These are phyloP conservation scores for Ginglymostoma cirratum DNA, from an alignment of 2,113 vertebrate genomes.

Conservation along the genomic window DNA sequence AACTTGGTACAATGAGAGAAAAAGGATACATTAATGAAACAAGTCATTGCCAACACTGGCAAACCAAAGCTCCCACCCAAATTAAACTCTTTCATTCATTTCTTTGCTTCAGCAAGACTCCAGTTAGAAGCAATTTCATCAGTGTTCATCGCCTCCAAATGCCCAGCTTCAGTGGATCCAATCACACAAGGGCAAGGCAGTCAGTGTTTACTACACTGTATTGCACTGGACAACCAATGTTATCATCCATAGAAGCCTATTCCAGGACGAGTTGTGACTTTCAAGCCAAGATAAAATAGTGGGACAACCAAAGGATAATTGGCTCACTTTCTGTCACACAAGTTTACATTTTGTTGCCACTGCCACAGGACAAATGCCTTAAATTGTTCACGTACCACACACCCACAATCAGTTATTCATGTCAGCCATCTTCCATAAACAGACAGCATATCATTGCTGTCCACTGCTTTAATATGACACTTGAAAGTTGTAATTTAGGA, in stretches of 20 bases:
- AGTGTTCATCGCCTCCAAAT: neutral
- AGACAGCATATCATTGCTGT: neutral
- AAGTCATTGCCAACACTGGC: neutral
- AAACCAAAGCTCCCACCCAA: neutral
- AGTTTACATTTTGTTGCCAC: neutral
- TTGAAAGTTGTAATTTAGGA: neutral
- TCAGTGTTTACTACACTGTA: neutral
- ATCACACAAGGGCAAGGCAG: neutral
- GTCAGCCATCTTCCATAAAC: neutral
- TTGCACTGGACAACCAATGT: neutral
- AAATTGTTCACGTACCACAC: neutral
- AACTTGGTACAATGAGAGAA: neutral
- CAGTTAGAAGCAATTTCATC: neutral
- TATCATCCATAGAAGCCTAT: neutral
- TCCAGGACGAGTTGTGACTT: neutral
- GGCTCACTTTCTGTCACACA: neutral
- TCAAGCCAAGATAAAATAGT: neutral
- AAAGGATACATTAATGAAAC: neutral
- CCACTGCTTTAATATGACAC: neutral
- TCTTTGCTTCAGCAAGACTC: neutral
- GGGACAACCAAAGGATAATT: neutral
- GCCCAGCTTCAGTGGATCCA: neutral
- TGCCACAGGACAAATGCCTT: neutral
- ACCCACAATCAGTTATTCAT: neutral
- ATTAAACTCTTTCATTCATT: neutral